These are phyloP conservation scores for Albula goreensis DNA, from an alignment of 2,113 vertebrate species.

Conservation along the genomic window DNA sequence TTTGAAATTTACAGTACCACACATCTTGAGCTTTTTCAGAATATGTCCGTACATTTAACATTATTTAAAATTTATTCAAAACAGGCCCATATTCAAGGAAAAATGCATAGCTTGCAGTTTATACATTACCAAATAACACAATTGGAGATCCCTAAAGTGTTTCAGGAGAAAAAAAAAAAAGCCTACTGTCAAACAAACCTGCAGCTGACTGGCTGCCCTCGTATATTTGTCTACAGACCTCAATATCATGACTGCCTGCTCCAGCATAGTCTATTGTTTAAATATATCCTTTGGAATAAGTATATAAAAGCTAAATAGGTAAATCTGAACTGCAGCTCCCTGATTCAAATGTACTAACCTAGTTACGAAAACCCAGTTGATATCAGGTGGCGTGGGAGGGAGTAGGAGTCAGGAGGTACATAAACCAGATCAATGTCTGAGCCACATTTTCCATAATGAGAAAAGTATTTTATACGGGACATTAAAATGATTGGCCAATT, in stretches of 20 bases:
- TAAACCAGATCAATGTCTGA: too few species aligned
- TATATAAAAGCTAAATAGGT: neutral
- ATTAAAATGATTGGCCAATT: neutral
- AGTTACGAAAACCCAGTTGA: too few species aligned
- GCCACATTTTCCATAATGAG: too few species aligned
- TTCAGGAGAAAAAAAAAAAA: too few species aligned
- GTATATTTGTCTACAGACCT: too few species aligned
- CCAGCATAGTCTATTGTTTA: neutral
- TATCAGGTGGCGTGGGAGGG: too few species aligned
- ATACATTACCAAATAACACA: neutral
- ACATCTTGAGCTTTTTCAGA: neutral
- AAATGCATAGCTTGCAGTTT: neutral
- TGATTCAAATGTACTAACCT: too few species aligned
- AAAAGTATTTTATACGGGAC: neutral
- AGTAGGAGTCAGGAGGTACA: too few species aligned
- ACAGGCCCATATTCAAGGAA: neutral
- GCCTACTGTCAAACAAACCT: too few species aligned
- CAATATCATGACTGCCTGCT: neutral
- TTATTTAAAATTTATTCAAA: neutral
- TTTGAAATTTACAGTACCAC: neutral
- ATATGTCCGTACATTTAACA: neutral
- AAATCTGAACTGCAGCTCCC: too few species aligned
- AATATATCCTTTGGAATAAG: neutral
- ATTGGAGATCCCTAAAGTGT: neutral
- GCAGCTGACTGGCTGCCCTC: too few species aligned